Conservation (phyloP, 35 echinoderm and acorn worm species). For the Patiria miniata region DNA sequence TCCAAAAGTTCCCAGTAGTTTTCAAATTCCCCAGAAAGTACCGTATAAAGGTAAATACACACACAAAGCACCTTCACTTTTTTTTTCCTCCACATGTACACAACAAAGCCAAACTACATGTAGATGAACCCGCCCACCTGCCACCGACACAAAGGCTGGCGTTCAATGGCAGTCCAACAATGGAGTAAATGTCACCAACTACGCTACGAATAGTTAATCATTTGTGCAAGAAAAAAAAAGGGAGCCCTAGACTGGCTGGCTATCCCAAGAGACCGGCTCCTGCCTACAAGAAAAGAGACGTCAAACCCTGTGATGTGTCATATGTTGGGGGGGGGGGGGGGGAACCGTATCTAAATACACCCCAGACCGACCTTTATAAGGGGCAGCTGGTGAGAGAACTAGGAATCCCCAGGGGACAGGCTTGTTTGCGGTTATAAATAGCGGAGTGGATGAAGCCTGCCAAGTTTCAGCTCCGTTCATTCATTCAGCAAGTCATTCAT, state of each 20-base stretch:
- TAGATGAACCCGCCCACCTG: conserved; percentile 18
- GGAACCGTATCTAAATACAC: not conserved
- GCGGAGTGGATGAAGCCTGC: not conserved
- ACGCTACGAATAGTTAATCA: not conserved
- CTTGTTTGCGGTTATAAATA: not conserved
- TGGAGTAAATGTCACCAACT: conserved; percentile 20
- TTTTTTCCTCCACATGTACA: conserved; percentile 1
- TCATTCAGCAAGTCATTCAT: not conserved
- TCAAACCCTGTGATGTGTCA: not conserved
- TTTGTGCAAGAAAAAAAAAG: no score
- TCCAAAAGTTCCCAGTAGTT: no score
- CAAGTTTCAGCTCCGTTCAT: not conserved
- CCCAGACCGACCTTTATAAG: no score
- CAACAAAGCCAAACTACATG: not conserved
- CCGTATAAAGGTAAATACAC: no score
- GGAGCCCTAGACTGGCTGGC: not conserved
- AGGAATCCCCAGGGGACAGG: not conserved
- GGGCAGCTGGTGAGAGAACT: not conserved
- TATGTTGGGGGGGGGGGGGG: not conserved
- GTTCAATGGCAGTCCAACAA: not conserved
- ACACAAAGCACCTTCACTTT: no score
- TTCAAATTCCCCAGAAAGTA: no score
- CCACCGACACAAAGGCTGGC: not conserved
- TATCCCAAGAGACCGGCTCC: not conserved
- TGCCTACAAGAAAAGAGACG: not conserved